These are phyloP conservation scores for Cheilosia urbana DNA, from an alignment of 2,888 invertebrate genomes.

Conservation along the genomic window DNA sequence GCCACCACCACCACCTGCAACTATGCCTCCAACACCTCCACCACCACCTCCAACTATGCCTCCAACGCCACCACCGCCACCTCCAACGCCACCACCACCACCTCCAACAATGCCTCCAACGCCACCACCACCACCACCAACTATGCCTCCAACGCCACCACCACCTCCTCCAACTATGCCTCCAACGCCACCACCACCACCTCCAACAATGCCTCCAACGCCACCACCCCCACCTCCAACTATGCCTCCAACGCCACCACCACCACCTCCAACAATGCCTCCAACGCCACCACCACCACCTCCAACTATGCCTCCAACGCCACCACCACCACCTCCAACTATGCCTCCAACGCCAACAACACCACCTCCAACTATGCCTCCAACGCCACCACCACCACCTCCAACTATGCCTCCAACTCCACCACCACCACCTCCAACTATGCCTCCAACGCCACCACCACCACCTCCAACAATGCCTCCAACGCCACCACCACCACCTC, in stretches of 20 bases:
- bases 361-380: not conserved
- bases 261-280: too few species aligned
- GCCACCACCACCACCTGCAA: not conserved
- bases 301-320: too few species aligned
- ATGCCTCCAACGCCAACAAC: not conserved
- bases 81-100: not conserved
- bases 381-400: not conserved
- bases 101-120: not conserved
- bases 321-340: not conserved
- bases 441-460: not conserved
- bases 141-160: too few species aligned
- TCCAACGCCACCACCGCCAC: not conserved
- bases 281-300: constrained; percentile 2
- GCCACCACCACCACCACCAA: not conserved
- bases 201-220: too few species aligned
- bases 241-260: not conserved
- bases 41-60: not conserved
- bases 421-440: not conserved
- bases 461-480: not conserved
- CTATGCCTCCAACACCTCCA: not conserved
- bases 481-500: not conserved
- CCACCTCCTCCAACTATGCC: not conserved
- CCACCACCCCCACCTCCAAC: not conserved
- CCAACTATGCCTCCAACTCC: not conserved
- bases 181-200: not conserved